phyloP scores from a whole-genome alignment of 2,113 vertebrate genomes.

The Stictonetta naevosa region DNA sequence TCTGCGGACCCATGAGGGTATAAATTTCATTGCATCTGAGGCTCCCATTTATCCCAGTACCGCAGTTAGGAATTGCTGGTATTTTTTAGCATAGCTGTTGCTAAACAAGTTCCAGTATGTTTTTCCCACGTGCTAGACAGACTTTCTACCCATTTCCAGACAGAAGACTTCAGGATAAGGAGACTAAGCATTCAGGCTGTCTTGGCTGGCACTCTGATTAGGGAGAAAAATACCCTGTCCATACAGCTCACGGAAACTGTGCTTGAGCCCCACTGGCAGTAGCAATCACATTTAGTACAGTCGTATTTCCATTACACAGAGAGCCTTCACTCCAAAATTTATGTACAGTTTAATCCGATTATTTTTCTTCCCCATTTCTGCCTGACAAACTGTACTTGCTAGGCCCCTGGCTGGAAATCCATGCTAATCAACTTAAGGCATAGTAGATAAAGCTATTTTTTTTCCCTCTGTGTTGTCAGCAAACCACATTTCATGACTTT shows the following conservation, averaged over 20 bases:
- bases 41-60: not conserved
- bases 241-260: not conserved
- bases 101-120: not conserved
- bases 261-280: not conserved
- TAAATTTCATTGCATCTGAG: not conserved
- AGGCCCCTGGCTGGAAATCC: constrained; percentile 62
- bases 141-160: not conserved
- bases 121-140: not conserved
- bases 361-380: constrained; percentile 34
- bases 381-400: constrained; percentile 37
- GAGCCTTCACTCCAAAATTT: constrained; percentile 15
- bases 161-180: not conserved
- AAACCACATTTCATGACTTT: constrained; percentile 25
- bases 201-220: not conserved
- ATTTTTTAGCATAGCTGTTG: not conserved
- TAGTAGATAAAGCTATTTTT: not conserved
- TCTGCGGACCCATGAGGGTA: not conserved
- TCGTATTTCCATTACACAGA: not conserved
- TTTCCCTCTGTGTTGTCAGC: constrained; percentile 51
- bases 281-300: constrained; percentile 21
- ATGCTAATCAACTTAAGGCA: constrained; percentile 61
- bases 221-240: not conserved
- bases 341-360: constrained; percentile 51
- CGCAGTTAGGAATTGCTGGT: not conserved
- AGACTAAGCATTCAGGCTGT: not conserved